Percentiles rank a stretch among this genome's conserved stretches.
Conservation (phyloP, 1,140 invertebrate species). For the Eueides isabella region DNA sequence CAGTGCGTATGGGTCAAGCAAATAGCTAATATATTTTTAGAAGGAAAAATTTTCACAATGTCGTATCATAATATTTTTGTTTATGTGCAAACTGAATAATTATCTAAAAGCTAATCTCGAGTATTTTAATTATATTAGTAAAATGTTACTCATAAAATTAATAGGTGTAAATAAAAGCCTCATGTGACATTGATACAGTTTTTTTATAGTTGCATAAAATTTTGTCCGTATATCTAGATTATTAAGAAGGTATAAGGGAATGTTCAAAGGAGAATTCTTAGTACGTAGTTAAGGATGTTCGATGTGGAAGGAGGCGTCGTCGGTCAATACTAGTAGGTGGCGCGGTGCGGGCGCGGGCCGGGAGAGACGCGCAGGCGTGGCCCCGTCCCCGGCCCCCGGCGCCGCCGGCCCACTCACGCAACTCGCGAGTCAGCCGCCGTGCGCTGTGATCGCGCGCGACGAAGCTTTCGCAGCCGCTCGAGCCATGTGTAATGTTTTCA, state of each 20-base stretch:
- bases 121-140: neutral
- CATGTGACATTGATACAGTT: neutral
- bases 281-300: constrained; percentile 80
- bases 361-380: constrained; percentile 68
- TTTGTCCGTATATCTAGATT: constrained; percentile 66
- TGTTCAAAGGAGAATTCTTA: constrained; percentile 75
- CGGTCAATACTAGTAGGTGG: constrained; percentile 80
- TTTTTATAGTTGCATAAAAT: constrained; percentile 17
- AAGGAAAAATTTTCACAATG: neutral
- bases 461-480: constrained; percentile 53
- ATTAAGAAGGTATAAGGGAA: constrained; percentile 67
- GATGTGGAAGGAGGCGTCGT: constrained; percentile 79
- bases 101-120: neutral
- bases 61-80: neutral
- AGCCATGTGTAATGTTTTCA: constrained; percentile 78
- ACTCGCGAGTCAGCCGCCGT: constrained; percentile 76
- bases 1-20: constrained; percentile 1
- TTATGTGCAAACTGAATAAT: neutral
- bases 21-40: neutral
- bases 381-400: constrained; percentile 44
- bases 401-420: constrained; percentile 66
- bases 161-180: neutral
- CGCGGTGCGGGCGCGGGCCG: constrained; percentile 68
- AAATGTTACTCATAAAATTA: neutral
- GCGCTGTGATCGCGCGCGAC: constrained; percentile 71